These are phyloP conservation scores for Autographa gamma DNA, from an alignment of 2,888 invertebrate species.

Conservation along the genomic window DNA sequence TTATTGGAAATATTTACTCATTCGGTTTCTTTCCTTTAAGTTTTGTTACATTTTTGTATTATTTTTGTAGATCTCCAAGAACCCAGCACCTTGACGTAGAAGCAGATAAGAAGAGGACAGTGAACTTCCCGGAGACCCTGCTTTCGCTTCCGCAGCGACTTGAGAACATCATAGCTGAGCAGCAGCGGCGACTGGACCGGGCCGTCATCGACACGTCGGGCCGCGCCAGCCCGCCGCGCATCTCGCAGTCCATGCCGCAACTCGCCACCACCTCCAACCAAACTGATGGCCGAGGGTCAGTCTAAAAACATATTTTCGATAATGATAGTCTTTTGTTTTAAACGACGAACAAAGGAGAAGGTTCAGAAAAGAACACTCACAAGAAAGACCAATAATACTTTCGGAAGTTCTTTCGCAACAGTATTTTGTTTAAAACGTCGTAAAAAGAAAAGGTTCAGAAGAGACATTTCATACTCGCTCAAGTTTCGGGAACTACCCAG, in stretches of 20 bases:
- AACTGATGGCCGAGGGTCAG: constrained; percentile 65
- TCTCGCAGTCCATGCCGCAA: constrained; percentile 77
- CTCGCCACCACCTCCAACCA: constrained; percentile 65
- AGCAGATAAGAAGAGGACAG: constrained; percentile 73
- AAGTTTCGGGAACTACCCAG: too few species aligned
- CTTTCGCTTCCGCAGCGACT: constrained; percentile 77
- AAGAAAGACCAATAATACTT: too few species aligned
- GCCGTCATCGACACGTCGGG: constrained; percentile 75
- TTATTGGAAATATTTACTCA: too few species aligned
- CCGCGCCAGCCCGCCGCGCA: constrained; percentile 66
- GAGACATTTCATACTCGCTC: too few species aligned
- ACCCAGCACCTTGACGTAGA: constrained; percentile 62
- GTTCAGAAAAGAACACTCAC: too few species aligned
- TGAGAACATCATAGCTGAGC: constrained; percentile 74
- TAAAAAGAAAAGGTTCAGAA: too few species aligned
- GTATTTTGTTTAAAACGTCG: background rate
- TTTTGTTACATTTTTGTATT: too few species aligned
- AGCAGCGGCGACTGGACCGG: constrained; percentile 72
- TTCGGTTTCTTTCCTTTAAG: too few species aligned
- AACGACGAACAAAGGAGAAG: background rate
- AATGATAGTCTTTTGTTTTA: background rate
- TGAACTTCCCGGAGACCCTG: constrained; percentile 77
- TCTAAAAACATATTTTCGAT: background rate
- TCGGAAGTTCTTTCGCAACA: too few species aligned
- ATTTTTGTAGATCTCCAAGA: constrained; percentile 64